Percentiles rank a stretch among this genome's conserved stretches.
Conservation (phyloP, 1,140 invertebrate species). For the Stegodyphus mimosarum region DNA sequence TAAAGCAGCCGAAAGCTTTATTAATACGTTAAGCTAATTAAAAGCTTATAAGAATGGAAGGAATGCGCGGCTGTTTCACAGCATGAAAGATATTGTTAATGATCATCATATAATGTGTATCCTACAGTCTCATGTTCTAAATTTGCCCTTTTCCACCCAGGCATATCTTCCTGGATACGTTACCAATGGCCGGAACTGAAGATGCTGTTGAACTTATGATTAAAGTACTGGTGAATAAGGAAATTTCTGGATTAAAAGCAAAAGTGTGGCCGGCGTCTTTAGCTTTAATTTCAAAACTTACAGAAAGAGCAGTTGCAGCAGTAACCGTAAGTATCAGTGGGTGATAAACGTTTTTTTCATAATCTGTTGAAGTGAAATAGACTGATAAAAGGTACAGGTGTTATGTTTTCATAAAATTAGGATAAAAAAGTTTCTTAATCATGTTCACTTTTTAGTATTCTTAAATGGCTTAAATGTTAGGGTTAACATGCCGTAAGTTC, state of each 20-base stretch:
- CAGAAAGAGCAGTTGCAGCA: constrained; percentile 77
- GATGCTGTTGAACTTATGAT: constrained; percentile 80
- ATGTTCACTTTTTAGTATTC: not conserved
- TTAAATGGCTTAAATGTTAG: not conserved
- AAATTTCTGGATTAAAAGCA: constrained; percentile 75
- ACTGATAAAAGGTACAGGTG: not conserved
- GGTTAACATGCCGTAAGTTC: no score
- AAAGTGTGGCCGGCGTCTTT: constrained; percentile 71
- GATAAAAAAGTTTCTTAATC: not conserved
- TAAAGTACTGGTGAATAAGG: constrained; percentile 77
- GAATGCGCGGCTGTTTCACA: no score
- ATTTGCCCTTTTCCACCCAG: constrained; percentile 57
- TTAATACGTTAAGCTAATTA: no score
- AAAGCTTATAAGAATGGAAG: no score
- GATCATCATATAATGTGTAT: no score
- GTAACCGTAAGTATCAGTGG: constrained; percentile 72
- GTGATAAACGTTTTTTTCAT: not conserved
- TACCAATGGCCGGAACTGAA: constrained; percentile 81
- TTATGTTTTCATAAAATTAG: no score
- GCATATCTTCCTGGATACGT: constrained; percentile 68
- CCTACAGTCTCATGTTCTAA: no score
- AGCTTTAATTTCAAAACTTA: constrained; percentile 79
- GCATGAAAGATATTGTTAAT: no score
- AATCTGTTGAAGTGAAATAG: not conserved
- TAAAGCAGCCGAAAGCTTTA: no score